Evolutionary conservation across 2,888 invertebrate species (phyloP).

Genomic region (Drosophila siamana): DNA sequence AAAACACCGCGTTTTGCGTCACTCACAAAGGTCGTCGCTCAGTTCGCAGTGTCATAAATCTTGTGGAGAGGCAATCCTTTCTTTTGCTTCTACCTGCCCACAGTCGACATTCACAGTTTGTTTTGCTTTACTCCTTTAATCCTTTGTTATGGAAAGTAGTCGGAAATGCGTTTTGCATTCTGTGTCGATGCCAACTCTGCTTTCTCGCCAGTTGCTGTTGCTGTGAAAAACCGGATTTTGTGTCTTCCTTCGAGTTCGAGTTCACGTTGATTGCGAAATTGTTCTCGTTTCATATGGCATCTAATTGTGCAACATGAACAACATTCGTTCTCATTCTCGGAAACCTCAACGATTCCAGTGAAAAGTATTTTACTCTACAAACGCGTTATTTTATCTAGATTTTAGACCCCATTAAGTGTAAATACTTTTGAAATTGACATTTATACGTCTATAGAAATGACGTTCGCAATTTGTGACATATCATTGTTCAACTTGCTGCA

Average conservation of each 20-base stretch:
- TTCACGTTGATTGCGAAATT: neutral
- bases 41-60: conserved; percentile 62
- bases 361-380: neutral
- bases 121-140: conserved; percentile 12
- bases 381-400: neutral
- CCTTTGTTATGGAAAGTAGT: conserved; percentile 27
- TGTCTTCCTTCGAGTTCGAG: neutral
- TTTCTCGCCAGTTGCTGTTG: neutral
- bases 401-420: too few species aligned
- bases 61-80: conserved; percentile 56
- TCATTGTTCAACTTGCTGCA: too few species aligned
- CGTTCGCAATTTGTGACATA: too few species aligned
- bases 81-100: conserved; percentile 47
- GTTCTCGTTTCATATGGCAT: neutral
- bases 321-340: neutral
- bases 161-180: conserved; percentile 19
- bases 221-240: neutral
- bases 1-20: conserved; percentile 64
- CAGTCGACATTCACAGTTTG: conserved; percentile 9
- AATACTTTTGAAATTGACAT: too few species aligned
- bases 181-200: conserved; percentile 10
- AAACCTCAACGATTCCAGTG: neutral
- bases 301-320: neutral
- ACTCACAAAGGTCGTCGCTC: conserved; percentile 34
- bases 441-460: too few species aligned